A percentile compares a stretch with the other conserved stretches of the same genome.
phyloP scores from a whole-genome alignment of 2,113 vertebrate species.

The Zapornia atra region DNA sequence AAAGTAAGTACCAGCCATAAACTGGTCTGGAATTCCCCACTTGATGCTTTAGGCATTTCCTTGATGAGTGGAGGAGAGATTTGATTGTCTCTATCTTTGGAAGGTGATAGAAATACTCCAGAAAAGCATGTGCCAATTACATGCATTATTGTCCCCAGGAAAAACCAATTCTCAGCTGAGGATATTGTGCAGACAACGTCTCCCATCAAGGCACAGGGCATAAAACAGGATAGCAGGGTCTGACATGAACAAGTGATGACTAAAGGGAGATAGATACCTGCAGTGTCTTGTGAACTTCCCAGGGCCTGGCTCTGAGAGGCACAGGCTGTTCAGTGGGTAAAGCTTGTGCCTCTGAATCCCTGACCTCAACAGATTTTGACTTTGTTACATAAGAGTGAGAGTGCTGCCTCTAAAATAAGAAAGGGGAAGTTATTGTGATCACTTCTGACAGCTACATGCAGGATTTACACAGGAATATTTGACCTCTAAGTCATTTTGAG shows the following conservation, averaged over 20 bases:
- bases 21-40: constrained; percentile 38
- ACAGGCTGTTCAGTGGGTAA: not conserved
- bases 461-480: constrained; percentile 15
- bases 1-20: not conserved
- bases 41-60: constrained; percentile 39
- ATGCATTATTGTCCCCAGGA: constrained; percentile 12
- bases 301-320: not conserved
- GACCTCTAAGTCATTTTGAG: not conserved
- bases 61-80: constrained; percentile 36
- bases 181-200: not conserved
- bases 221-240: not conserved
- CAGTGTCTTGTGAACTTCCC: constrained; percentile 12
- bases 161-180: not conserved
- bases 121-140: constrained; percentile 37
- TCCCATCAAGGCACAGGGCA: not conserved
- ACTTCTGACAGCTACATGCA: constrained; percentile 30
- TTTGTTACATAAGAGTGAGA: constrained; percentile 48
- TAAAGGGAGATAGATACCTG: not conserved
- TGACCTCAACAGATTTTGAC: constrained; percentile 56
- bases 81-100: constrained; percentile 23
- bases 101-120: constrained; percentile 55
- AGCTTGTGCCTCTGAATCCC: constrained; percentile 35
- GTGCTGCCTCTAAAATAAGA: constrained; percentile 62
- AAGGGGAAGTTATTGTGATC: constrained; percentile 51
- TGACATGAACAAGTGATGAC: not conserved